Base-by-base conservation (phyloP, 2,888 invertebrate species). In the Lasioglossum morio region DNA sequence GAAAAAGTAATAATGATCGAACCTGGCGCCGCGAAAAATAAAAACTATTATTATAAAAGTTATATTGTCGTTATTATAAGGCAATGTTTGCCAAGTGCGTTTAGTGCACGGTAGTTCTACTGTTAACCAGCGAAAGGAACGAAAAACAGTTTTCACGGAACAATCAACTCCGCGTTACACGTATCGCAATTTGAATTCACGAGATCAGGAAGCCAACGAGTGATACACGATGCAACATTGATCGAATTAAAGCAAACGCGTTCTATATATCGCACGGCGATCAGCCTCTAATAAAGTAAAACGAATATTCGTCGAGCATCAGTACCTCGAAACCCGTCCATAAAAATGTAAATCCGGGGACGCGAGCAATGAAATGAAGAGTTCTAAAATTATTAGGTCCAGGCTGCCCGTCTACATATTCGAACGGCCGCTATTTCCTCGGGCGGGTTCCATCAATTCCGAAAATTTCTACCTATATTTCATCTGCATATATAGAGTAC, bases 381-480 rank as follows among this genome's bases (percentile, higher is more conserved):
- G 40, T 70, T 40, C 70, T 70, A 70, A 70, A 70, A 70, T 70
- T 40, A 70, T 70, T 70, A 70, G 70, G 37, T 40, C n/a, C 70
- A 23, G n/a, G n/a, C 23, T 14, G 70, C n/a, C n/a, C 40, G 70
- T 40, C 70, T 70, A n/a, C n/a, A 70, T 40, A n/a, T 43, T 23
- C 66, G 66, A 37, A 8, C 66, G 12, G 12, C 40, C 40, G 23
- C 40, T 23, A n/a, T 70, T 70, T 70, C 70, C 70, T 37, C n/a
- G 14, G 1, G 70, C 40, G 70, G 12, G 70, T 70, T 70, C 40
- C 70, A 70, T 70, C 70, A 70, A 40, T 37, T n/a, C 70, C 70
- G 70, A 70, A 70, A 70, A 70, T 70, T 70, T 40, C 70, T 40
- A 37, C 40, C 70, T 70, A 70, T 70, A 70, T 70, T 70, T 70